Base-by-base conservation (phyloP, 2,888 invertebrate species). In the Cephus pygmeus region DNA sequence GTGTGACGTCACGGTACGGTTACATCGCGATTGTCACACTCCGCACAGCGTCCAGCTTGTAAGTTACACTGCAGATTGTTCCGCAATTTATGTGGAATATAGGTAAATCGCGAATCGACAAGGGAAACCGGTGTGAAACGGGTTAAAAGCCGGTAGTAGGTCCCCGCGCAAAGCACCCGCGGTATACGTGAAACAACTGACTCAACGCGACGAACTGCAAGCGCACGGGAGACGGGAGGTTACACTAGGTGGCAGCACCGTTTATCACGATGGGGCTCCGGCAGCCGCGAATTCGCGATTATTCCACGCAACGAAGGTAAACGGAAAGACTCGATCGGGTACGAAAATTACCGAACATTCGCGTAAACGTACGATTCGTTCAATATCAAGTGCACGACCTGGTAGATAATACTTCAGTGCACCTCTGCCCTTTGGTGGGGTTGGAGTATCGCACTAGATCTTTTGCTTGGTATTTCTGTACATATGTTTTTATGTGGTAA, bases 1-100 rank as follows among this genome's bases (percentile, higher is more conserved):
- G 86, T 84, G 88, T 90, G 90, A 90, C 90, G 90, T 90, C 90
- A 90, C 90, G 85, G 84, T 87, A 87, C 88, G 88, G 87, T 90
- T 90, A 90, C 89, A 90, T 89, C 87, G 85, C 87, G 87, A 89
- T 89, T 90, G 89, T 89, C 89, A 89, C 88, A 86, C 83, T 56
- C 56, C 56, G 56, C 56, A 56, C 23, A 56, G 56, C 56, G 56
- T 56, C 23, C 56, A 56, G 56, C 56, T 56, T 56, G 56, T 56
- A 56, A 56, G 56, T 56, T 56, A 23, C 56, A 56, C 56, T 56
- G 23, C 9, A 56, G 23, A 56, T 74, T 34, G 23, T 23, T 23
- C 77, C 75, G 68, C 34, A 36, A 69, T 69, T 68, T n/a, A 73
- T 23, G 73, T 36, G 40, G 34, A 73, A 75, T 30, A 78, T 75